Percentiles rank a stretch among this genome's conserved stretches.
phyloP scores from a whole-genome alignment of 2,113 vertebrate species.

The Rattus rattus region DNA sequence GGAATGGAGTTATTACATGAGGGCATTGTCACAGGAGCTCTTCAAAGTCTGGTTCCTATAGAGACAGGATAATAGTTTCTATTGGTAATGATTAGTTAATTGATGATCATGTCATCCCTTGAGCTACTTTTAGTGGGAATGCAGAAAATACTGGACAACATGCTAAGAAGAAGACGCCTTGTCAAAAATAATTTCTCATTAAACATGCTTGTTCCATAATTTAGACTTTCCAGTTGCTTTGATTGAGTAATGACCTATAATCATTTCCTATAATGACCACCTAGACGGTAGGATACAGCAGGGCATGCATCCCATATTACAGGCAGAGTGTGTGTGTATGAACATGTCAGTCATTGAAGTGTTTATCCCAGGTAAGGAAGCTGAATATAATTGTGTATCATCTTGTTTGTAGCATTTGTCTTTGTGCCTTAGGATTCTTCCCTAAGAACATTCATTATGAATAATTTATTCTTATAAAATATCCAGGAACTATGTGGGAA shows the following conservation, averaged over 20 bases:
- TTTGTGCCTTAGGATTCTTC: background rate
- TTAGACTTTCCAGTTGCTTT: background rate
- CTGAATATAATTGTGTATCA: background rate
- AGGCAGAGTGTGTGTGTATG: accelerated
- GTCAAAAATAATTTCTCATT: background rate
- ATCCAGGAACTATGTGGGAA: background rate
- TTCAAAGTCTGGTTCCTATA: conserved; percentile 45
- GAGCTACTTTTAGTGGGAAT: background rate
- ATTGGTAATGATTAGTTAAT: background rate
- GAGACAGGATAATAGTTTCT: background rate
- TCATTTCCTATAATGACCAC: background rate
- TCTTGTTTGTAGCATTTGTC: background rate
- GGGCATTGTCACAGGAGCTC: conserved; percentile 17
- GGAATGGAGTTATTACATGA: conserved; percentile 69
- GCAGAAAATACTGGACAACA: background rate
- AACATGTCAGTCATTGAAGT: background rate
- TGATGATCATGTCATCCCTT: background rate
- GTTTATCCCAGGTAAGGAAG: background rate
- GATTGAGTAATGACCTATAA: background rate
- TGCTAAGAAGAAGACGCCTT: background rate
- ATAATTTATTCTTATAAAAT: background rate
- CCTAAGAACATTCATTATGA: background rate
- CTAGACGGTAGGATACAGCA: background rate
- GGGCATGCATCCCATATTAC: background rate
- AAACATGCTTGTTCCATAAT: background rate